Base-by-base conservation (phyloP, 1,140 invertebrate species). In the Papilio aristodemus region DNA sequence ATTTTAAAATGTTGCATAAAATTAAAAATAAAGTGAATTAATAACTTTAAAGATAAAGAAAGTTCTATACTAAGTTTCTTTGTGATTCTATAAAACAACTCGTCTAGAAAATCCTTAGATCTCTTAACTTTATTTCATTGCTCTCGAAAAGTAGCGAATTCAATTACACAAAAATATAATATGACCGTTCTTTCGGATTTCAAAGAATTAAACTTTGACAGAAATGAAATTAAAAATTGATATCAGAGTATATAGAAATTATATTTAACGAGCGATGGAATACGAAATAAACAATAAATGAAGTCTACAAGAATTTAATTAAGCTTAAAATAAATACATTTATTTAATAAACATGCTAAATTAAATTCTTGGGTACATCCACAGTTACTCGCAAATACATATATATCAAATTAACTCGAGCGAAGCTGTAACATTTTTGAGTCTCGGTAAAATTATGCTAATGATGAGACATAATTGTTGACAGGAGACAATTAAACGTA, bases 291-390 rank as follows among this genome's bases (percentile, higher is more conserved):
- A 22, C 17, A 10, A 17, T 50, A 50, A 50, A 14, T 17, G 17
- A 19, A 11, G 9, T 50, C 19, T 22, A 50, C 14, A 50, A 22
- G 43, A 50, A 50, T 50, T 50, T 50, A 50, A 50, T 50, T 50
- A 50, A 19, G 43, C 43, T 19, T 22, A 8, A 50, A 50, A 50
- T 50, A 22, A 50, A 50, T 50, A 50, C n/a, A n/a, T n/a, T n/a
- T n/a, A n/a, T n/a, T n/a, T n/a, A n/a, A n/a, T n/a, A n/a, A n/a
- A n/a, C n/a, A n/a, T n/a, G n/a, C n/a, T n/a, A n/a, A n/a, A n/a
- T n/a, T n/a, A n/a, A n/a, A n/a, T n/a, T n/a, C n/a, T n/a, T n/a
- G n/a, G n/a, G n/a, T n/a, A n/a, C n/a, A n/a, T n/a, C n/a, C n/a
- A n/a, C n/a, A n/a, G n/a, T n/a, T n/a, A n/a, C n/a, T 22, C 17